Conservation (phyloP, 2,797 vertebrate species). For the Hemitrygon akajei region DNA sequence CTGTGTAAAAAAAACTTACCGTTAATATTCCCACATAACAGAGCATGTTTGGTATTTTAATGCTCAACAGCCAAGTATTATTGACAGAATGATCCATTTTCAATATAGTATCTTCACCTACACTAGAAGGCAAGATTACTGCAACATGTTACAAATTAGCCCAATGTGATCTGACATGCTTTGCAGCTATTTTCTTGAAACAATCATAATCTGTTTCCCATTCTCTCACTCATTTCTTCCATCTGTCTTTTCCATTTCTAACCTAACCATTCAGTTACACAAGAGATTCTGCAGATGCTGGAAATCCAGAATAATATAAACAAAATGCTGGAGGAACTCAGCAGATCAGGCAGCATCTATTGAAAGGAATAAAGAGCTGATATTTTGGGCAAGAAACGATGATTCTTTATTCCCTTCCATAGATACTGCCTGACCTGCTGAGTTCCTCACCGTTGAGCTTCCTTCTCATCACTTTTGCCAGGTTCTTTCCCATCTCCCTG, state of each 20-base stretch:
- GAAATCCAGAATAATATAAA: too few species aligned
- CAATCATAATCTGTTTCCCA: neutral
- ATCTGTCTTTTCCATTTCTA: neutral
- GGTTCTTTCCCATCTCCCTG: neutral
- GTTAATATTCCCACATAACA: neutral
- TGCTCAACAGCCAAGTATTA: neutral
- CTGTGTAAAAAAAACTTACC: too few species aligned
- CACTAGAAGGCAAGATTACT: neutral
- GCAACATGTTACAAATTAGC: neutral
- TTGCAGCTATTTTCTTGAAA: neutral
- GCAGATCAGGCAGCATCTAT: too few species aligned
- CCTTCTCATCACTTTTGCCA: neutral
- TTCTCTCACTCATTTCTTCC: neutral
- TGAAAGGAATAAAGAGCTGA: too few species aligned
- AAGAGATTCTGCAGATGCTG: too few species aligned
- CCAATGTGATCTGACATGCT: neutral
- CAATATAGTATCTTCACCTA: neutral
- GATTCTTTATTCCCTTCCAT: too few species aligned
- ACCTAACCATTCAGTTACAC: neutral
- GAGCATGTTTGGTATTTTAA: neutral
- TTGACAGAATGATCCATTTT: neutral
- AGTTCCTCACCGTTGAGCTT: too few species aligned
- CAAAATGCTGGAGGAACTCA: too few species aligned
- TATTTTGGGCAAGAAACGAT: too few species aligned
- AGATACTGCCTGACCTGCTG: too few species aligned